Base-by-base conservation (phyloP, 1,140 invertebrate genomes). In the Chymomyza costata region DNA sequence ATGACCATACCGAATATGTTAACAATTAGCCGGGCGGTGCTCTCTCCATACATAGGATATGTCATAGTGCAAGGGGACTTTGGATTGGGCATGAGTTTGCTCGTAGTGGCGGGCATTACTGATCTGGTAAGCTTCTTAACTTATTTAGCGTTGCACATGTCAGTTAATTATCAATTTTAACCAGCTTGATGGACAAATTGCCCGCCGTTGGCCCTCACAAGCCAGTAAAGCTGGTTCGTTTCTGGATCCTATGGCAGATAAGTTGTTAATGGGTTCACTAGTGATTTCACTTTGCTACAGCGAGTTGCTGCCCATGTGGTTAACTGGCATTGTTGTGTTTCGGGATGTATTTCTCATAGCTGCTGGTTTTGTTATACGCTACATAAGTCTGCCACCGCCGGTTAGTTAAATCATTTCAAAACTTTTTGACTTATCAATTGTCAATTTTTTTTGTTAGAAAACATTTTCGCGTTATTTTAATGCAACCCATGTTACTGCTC, bases 231-330 rank as follows among this genome's bases (percentile, higher is more conserved):
- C 97, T 61, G 97, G 97, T 5, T 96, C 95, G 59, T 97, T 97
- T 83, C 82, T 99, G n/a, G 97, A 99, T 87, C 97, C 97, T 7
- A 90, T 97, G 86, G 97, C 97, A n/a, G 97, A 99, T 86, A 99
- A 99, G 88, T 88, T 99, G 11, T 88, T 99, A 3, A 92, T 99
- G 56, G 94, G 91, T 7, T 94, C 94, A 8, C 86, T 99, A 25
- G 97, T 97, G 80, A 83, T 98, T 16, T 92, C 94, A 0, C 87
- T 98, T 17, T 95, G 96, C 6, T 93, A 92, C 87, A 91, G 92
- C 47, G 90, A 92, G 38, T 86, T 98, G 8, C 93, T 99, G 82
- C 97, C 97, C 81, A 87, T 96, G 45, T 87, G 90, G 44, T 86
- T 99, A n/a, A 95, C 95, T 5, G 88, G 89, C 25, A 85, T 98